Conservation (phyloP, 2,797 vertebrate genomes). For the Cossypha niveicapilla region DNA sequence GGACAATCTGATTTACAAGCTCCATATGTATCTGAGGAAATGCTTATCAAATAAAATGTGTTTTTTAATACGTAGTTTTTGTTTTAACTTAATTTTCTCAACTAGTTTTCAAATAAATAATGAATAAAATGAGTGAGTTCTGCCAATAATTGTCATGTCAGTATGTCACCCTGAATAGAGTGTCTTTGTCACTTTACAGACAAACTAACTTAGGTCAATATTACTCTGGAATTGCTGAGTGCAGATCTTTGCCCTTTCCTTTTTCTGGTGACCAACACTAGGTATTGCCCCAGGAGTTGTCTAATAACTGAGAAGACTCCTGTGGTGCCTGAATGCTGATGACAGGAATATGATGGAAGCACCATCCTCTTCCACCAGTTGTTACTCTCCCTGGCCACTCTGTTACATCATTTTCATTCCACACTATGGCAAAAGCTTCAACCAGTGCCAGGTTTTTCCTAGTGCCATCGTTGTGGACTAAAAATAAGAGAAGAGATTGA, state of each 20-base stretch:
- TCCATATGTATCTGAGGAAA: neutral
- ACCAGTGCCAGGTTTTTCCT: neutral
- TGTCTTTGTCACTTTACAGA: neutral
- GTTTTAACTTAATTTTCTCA: neutral
- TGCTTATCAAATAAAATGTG: neutral
- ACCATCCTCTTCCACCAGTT: neutral
- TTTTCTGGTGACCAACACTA: neutral
- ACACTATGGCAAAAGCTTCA: neutral
- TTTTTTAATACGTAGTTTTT: neutral
- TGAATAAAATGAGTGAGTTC: neutral
- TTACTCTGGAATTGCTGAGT: rapidly evolving
- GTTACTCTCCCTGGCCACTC: neutral
- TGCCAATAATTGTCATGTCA: neutral
- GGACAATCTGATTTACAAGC: neutral
- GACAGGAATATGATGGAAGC: neutral
- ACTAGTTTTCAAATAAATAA: neutral
- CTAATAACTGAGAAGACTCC: neutral
- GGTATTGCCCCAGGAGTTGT: neutral
- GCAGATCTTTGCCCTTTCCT: neutral
- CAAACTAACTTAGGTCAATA: neutral
- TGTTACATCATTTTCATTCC: neutral
- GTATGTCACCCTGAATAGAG: neutral
- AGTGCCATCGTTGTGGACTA: neutral
- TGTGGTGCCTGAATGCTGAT: neutral
- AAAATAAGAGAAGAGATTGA: neutral